Conservation (phyloP, 2,888 invertebrate genomes). For the Nomada hirtipes region DNA sequence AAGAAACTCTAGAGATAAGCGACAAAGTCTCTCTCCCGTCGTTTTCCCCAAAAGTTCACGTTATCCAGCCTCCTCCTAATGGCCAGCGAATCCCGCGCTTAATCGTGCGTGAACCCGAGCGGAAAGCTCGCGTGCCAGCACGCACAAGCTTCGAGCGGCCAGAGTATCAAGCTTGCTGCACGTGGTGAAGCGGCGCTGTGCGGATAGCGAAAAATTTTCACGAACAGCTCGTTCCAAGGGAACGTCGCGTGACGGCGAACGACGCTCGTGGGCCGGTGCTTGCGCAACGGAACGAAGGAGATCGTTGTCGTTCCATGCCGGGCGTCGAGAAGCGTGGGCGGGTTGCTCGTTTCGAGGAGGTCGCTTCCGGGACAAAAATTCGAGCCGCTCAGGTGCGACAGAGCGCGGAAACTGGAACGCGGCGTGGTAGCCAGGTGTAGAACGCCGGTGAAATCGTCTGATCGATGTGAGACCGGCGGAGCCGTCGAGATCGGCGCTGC, state of each 20-base stretch:
- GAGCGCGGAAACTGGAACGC: conserved; percentile 14
- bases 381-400: conserved; percentile 35
- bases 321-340: conserved; percentile 45
- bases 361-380: conserved; percentile 46
- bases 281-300: conserved; percentile 58
- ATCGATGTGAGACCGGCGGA: conserved; percentile 6
- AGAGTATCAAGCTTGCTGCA: conserved; percentile 25
- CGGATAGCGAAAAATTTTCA: conserved; percentile 24
- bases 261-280: conserved; percentile 73
- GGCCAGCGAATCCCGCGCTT: conserved; percentile 27
- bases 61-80: not conserved
- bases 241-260: conserved; percentile 71
- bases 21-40: not conserved
- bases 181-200: conserved; percentile 8
- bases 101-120: conserved; percentile 45
- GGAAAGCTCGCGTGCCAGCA: conserved; percentile 40
- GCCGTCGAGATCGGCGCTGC: not conserved
- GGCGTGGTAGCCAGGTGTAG: conserved; percentile 4
- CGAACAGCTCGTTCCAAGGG: conserved; percentile 28
- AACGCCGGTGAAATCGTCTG: conserved; percentile 17
- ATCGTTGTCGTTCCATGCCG: conserved; percentile 45
- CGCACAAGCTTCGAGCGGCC: conserved; percentile 9
- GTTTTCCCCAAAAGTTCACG: not conserved
- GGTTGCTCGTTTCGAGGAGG: conserved; percentile 28
- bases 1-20: no score